Percentiles rank a stretch among this genome's conserved stretches.
These are phyloP conservation scores for Mirounga angustirostris DNA, from an alignment of 2,113 vertebrate genomes.

Conservation along the genomic window DNA sequence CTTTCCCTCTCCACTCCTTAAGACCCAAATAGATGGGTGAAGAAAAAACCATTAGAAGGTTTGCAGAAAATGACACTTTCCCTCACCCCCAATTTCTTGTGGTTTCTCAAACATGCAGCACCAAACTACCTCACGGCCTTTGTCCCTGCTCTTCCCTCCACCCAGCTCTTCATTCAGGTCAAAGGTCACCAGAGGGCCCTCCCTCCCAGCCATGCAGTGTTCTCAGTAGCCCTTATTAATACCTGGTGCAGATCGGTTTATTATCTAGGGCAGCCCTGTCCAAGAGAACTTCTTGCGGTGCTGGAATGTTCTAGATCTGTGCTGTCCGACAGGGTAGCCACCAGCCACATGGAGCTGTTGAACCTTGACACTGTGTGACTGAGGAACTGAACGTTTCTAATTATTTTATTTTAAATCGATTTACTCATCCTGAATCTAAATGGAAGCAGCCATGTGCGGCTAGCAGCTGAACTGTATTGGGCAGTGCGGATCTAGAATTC, in stretches of 20 bases:
- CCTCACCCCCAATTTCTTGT: neutral
- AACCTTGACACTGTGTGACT: neutral
- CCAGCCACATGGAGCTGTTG: neutral
- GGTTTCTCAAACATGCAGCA: neutral
- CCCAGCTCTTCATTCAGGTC: neutral
- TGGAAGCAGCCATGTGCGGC: rapidly evolving
- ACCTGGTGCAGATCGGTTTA: rapidly evolving
- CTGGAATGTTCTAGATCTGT: neutral
- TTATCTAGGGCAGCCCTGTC: too few relatives aligned
- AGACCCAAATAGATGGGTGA: neutral
- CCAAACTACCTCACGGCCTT: neutral
- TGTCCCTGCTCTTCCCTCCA: too few relatives aligned
- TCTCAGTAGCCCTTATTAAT: neutral
- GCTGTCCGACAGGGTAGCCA: neutral
- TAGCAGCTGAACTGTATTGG: rapidly evolving
- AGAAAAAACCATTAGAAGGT: neutral
- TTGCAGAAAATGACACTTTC: neutral
- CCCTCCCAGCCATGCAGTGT: rapidly evolving
- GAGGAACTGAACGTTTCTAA: neutral
- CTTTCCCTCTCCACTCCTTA: neutral
- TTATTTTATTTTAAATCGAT: neutral
- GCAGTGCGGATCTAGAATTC: neutral
- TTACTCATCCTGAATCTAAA: neutral
- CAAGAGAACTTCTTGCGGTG: neutral
- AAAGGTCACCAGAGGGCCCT: too few relatives aligned